These are phyloP conservation scores for Coccyzus lansbergi DNA, from an alignment of 2,797 vertebrate species.

Conservation along the genomic window DNA sequence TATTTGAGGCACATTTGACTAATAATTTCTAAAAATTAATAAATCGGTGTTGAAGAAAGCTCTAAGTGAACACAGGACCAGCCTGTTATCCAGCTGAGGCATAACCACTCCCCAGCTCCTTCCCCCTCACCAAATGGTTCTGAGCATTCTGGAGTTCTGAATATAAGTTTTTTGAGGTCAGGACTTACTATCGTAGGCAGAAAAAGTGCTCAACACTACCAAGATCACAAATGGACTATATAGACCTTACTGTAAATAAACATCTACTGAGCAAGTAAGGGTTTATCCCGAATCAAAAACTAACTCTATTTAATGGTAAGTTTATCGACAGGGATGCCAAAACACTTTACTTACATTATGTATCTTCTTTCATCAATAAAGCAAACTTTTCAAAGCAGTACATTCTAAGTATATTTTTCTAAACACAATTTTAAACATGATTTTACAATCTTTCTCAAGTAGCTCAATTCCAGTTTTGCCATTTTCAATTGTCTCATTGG, in stretches of 20 bases:
- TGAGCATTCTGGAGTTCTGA: neutral
- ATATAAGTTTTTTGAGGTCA: neutral
- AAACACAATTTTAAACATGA: neutral
- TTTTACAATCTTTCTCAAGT: conserved; percentile 50
- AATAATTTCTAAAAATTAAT: conserved; percentile 13
- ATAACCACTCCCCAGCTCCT: neutral
- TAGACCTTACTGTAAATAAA: neutral
- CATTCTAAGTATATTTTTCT: neutral
- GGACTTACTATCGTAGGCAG: neutral
- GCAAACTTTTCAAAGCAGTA: neutral
- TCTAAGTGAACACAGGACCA: neutral
- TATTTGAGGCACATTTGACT: neutral
- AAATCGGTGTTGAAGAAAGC: conserved; percentile 1
- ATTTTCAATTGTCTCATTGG: conserved; percentile 53
- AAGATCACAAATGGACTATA: neutral
- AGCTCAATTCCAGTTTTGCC: conserved; percentile 46
- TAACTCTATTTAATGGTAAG: neutral
- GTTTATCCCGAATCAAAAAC: neutral
- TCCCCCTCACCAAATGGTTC: neutral
- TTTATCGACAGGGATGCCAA: neutral
- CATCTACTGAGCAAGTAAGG: neutral
- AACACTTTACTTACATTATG: neutral
- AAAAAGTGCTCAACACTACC: neutral
- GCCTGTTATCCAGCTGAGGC: neutral
- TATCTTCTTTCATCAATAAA: neutral